Conservation (phyloP, 2,888 invertebrate genomes). For the Syritta pipiens region DNA sequence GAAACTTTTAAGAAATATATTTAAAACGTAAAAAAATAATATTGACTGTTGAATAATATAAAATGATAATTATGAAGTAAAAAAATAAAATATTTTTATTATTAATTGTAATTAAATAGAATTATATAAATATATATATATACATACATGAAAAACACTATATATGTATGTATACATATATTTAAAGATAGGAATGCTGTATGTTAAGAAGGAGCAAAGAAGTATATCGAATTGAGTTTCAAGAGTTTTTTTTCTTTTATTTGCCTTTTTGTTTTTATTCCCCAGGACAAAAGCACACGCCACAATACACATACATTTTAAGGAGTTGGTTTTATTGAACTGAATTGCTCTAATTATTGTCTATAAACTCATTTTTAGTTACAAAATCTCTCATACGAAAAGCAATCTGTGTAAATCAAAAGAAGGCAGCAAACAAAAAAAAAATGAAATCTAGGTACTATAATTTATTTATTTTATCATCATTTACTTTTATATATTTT, state of each 20-base stretch:
- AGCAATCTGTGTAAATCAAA: too few relatives aligned
- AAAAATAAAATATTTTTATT: constrained; percentile 61
- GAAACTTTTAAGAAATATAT: constrained; percentile 12
- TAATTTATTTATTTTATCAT: constrained; percentile 47
- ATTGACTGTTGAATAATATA: constrained; percentile 68
- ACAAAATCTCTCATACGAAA: too few relatives aligned
- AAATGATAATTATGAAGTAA: constrained; percentile 56
- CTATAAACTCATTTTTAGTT: background rate
- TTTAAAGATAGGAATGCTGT: constrained; percentile 38
- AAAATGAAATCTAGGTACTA: background rate
- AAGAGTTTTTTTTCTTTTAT: constrained; percentile 13
- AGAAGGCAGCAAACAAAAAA: too few relatives aligned
- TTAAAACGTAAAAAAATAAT: constrained; percentile 32
- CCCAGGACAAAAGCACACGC: constrained; percentile 36
- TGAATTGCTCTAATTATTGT: too few relatives aligned
- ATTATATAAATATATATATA: constrained; percentile 46
- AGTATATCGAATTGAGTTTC: constrained; percentile 7
- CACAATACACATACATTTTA: too few relatives aligned
- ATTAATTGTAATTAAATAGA: constrained; percentile 59
- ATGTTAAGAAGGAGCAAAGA: constrained; percentile 37
- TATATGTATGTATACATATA: constrained; percentile 32
- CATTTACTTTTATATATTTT: constrained; percentile 11
- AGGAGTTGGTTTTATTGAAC: too few relatives aligned
- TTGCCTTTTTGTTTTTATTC: constrained; percentile 31
- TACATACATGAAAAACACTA: constrained; percentile 32